A percentile compares a stretch with the other conserved stretches of the same genome.
phyloP scores from a whole-genome alignment of 2,113 vertebrate genomes.

The Tauraco erythrolophus region DNA sequence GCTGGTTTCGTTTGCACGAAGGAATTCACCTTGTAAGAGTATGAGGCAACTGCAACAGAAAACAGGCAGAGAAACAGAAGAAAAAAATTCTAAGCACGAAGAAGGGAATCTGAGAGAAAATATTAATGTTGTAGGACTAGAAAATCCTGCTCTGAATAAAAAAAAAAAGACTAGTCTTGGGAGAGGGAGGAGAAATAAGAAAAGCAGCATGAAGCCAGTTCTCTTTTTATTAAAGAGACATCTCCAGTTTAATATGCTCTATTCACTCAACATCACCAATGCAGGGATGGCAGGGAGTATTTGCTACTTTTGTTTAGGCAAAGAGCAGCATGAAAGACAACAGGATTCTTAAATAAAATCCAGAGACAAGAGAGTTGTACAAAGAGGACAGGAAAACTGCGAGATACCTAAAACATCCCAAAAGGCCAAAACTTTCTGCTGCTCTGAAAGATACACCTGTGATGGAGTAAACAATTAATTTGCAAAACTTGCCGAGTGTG shows the following conservation, averaged over 20 bases:
- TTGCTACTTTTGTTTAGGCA: background rate
- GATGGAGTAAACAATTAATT: background rate
- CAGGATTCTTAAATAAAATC: background rate
- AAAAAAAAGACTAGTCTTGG: background rate
- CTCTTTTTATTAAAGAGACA: background rate
- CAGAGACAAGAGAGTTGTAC: background rate
- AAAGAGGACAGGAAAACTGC: background rate
- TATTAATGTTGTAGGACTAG: background rate
- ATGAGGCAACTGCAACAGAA: conserved; percentile 9
- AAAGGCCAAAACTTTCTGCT: background rate
- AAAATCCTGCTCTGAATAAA: conserved; percentile 9
- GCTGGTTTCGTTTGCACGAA: background rate
- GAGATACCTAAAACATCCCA: background rate
- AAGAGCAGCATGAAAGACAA: background rate
- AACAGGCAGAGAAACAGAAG: conserved; percentile 33
- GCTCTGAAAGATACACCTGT: background rate
- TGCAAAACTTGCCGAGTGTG: background rate
- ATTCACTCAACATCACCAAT: background rate
- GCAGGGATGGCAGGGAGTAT: background rate
- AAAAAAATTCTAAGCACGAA: conserved; percentile 17
- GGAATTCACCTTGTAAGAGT: conserved; percentile 33
- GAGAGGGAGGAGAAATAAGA: background rate
- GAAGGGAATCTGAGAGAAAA: background rate
- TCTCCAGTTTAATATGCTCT: background rate
- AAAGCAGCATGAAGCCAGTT: background rate